A percentile compares a stretch with the other conserved stretches of the same genome.
These are phyloP conservation scores for Poecilia wingei DNA, from an alignment of 2,797 vertebrate species.

Conservation along the genomic window DNA sequence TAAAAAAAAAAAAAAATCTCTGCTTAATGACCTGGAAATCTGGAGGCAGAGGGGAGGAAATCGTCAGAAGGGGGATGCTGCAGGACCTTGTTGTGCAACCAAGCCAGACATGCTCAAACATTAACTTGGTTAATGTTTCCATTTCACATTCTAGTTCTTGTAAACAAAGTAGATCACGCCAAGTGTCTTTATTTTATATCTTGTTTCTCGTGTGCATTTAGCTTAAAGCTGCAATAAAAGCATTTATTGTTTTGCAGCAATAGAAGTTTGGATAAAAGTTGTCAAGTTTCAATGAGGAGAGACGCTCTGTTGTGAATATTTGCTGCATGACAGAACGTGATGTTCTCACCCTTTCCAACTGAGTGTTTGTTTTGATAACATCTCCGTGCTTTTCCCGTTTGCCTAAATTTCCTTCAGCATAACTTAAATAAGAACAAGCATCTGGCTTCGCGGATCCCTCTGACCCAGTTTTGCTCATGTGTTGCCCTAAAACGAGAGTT, in stretches of 20 bases:
- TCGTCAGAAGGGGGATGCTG: background rate
- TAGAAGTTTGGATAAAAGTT: background rate
- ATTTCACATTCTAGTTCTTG: constrained; percentile 9
- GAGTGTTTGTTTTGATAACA: background rate
- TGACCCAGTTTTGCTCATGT: constrained; percentile 7
- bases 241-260: background rate
- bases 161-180: background rate
- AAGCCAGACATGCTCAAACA: constrained; percentile 15
- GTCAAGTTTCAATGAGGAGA: background rate
- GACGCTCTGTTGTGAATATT: background rate
- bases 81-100: constrained; percentile 4
- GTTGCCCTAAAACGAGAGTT: background rate
- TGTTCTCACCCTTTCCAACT: background rate
- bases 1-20: constrained; percentile 5
- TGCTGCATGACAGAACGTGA: background rate
- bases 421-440: background rate
- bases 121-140: constrained; percentile 12
- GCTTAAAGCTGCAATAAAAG: background rate
- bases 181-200: background rate
- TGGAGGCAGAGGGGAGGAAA: background rate
- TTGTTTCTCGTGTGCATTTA: background rate
- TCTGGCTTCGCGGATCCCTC: background rate
- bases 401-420: background rate
- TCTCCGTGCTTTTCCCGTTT: background rate
- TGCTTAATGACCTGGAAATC: constrained; percentile 10